Base-by-base conservation (phyloP, 1,140 invertebrate species). In the Caenorhabditis tropicalis region DNA sequence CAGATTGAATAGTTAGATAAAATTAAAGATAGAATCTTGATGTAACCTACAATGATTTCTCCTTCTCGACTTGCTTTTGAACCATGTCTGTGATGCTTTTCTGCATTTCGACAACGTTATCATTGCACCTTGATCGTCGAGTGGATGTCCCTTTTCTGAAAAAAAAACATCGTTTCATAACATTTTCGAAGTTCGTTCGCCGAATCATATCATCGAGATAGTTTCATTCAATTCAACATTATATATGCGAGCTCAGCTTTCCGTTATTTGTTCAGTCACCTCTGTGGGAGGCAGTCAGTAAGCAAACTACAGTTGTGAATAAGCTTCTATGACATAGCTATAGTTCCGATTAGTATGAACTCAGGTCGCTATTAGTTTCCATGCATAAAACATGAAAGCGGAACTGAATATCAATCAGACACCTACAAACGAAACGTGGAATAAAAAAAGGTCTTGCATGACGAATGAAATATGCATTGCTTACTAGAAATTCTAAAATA, bases 81-180 rank as follows among this genome's bases (percentile, higher is more conserved):
- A 74, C 65, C 65, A 74, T 74, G 16, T 39, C 36, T 9, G 65
- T 74, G 21, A 74, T 74, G 2, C 19, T 21, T 43, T 74, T 74
- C n/a, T 74, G 65, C 65, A 74, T 74, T 74, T 74, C 65, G 2
- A 74, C 65, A 21, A 74, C 65, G 43, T 74, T 74, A 24, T 74
- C 65, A 24, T 74, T 46, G 15, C 36, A 39, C 0, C 36, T 16
- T 1, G 65, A 74, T 10, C 65, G 36, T 43, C 65, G 65, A 19
- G 65, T 74, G 24, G 65, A 74, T 19, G 65, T 74, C 24, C 65
- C 65, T 74, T 74, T 74, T 43, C 65, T 74, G 65, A 15, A 74
- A 74, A 43, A 31, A 1, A 27, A 29, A 7, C 24, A 27, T 12
- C 12, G n/a, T 58, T 58, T n/a, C n/a, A n/a, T n/a, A n/a, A n/a